Evolutionary conservation across 2,113 vertebrate genomes (phyloP).

Genomic region (western clawed frog (Xenopus tropicalis)): UCB_Xtro_10.0 CM004445.2:110515501-110516000

Average conservation of each 20-base stretch:
- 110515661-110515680: neutral
- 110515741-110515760: constrained; percentile 21
- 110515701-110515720: neutral
- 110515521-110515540: too few species aligned
- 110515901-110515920: constrained; percentile 26
- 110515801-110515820: constrained; percentile 3
- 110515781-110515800: constrained; percentile 28
- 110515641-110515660: neutral
- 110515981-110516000: constrained; percentile 27
- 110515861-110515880: constrained; percentile 26
- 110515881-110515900: constrained; percentile 33
- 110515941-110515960: constrained; percentile 28
- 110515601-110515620: too few species aligned
- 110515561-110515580: too few species aligned
- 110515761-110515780: constrained; percentile 17
- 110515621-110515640: too few species aligned
- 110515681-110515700: neutral
- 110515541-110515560: too few species aligned
- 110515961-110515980: constrained; percentile 29
- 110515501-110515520: too few species aligned
- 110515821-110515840: constrained; percentile 6
- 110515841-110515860: constrained; percentile 25
- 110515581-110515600: too few species aligned
- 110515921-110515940: constrained; percentile 21
- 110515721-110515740: constrained; percentile 13